A percentile compares a stretch with the other conserved stretches of the same genome.
Evolutionary conservation across 1,140 invertebrate genomes (phyloP).

Genomic region (Leptopilina clavipes): DNA sequence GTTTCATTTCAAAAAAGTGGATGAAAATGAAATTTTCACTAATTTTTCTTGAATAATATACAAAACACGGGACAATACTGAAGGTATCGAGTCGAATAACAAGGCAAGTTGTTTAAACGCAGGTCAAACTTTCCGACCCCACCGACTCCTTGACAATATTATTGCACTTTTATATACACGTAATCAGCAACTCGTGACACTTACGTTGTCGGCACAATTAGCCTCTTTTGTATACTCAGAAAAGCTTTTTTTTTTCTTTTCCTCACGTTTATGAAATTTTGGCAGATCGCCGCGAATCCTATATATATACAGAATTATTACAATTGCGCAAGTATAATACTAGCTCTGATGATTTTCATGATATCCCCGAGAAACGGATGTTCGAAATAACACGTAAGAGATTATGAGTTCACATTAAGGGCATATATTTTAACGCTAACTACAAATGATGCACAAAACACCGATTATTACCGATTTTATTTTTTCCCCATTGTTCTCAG

Average conservation of each 20-base stretch:
- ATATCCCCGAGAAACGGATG: constrained; percentile 56
- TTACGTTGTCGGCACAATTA: not conserved
- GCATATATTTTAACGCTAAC: not conserved
- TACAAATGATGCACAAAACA: not conserved
- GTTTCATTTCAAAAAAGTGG: no score
- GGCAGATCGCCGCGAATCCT: not conserved
- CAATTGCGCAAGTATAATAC: constrained; percentile 49
- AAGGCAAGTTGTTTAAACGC: not conserved
- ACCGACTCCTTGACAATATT: not conserved
- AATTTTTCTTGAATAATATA: not conserved
- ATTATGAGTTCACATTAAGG: constrained; percentile 32
- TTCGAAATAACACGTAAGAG: constrained; percentile 58
- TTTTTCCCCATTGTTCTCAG: not conserved
- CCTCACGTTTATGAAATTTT: not conserved
- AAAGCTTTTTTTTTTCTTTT: no score
- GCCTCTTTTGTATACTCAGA: not conserved
- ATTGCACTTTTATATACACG: not conserved
- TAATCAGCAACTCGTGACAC: constrained; percentile 15
- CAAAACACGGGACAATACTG: not conserved
- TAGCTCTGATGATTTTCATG: constrained; percentile 44
- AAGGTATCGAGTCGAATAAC: not conserved
- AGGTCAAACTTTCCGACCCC: not conserved
- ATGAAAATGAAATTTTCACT: not conserved
- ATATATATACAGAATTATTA: not conserved
- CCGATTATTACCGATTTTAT: not conserved